phyloP scores from a whole-genome alignment of 2,113 vertebrate species.

The Setophaga kirtlandii region DNA sequence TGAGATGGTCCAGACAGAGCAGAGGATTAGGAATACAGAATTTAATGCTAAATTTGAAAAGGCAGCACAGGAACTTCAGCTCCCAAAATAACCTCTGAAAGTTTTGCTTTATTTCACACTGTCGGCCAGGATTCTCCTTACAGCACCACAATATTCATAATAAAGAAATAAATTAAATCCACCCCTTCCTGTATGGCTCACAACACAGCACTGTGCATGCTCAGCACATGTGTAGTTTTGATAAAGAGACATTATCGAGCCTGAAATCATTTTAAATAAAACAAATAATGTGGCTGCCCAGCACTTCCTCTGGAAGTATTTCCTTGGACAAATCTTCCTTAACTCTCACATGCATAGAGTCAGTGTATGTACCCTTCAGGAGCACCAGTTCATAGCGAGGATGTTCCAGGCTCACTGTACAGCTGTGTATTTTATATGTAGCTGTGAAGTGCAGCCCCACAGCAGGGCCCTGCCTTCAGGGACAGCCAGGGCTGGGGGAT shows the following conservation, averaged over 20 bases:
- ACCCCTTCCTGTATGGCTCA: slow-evolving; percentile 30
- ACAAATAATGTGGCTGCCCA: slow-evolving; percentile 59
- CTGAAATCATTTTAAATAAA: slow-evolving; percentile 57
- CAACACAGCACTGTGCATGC: slow-evolving; percentile 2
- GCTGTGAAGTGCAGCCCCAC: not conserved
- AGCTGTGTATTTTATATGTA: slow-evolving; percentile 8
- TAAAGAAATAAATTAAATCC: slow-evolving; percentile 56
- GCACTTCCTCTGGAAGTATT: slow-evolving; percentile 55
- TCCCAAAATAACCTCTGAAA: not conserved
- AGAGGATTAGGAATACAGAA: slow-evolving; percentile 11
- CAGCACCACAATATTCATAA: slow-evolving; percentile 9
- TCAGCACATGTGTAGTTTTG: slow-evolving; percentile 47
- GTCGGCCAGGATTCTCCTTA: slow-evolving; percentile 4
- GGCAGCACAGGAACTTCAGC: slow-evolving; percentile 8
- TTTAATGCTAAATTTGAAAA: not conserved
- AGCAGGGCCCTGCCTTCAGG: not conserved
- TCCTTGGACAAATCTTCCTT: slow-evolving; percentile 37
- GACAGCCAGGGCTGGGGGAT: not conserved
- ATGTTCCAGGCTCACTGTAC: not conserved
- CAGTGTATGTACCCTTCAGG: not conserved
- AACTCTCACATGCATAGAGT: not conserved
- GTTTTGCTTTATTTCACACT: slow-evolving; percentile 19
- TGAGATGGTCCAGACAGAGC: slow-evolving; percentile 39
- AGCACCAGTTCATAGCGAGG: not conserved
- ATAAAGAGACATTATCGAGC: slow-evolving; percentile 46